phyloP scores from a whole-genome alignment of 2,113 vertebrate species.

The Cryptomyrus ogoouensis region DNA sequence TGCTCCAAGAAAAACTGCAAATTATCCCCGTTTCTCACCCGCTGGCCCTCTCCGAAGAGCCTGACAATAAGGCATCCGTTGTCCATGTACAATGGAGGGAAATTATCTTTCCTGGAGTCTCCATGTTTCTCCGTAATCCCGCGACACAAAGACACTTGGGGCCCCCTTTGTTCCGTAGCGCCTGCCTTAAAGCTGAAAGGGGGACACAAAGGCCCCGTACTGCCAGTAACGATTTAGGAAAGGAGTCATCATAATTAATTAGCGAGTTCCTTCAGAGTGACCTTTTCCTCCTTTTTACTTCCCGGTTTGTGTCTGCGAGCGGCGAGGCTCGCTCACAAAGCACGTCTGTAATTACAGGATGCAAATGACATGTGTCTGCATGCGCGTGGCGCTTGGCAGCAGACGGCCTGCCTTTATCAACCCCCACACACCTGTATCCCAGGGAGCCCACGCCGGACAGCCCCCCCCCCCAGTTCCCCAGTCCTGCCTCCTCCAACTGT shows the following conservation, averaged over 20 bases:
- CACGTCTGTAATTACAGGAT: slow-evolving; percentile 11
- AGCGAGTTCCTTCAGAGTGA: background rate
- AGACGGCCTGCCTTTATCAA: slow-evolving; percentile 2
- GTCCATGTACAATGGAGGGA: background rate
- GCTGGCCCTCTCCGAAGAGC: background rate
- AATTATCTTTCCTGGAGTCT: background rate
- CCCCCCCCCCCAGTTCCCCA: background rate
- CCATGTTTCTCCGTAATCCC: background rate
- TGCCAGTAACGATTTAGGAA: slow-evolving; percentile 1
- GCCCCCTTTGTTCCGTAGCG: background rate
- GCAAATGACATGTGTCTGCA: slow-evolving; percentile 15
- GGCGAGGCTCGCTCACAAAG: background rate
- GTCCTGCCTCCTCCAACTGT: background rate
- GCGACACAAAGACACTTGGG: background rate
- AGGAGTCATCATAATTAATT: slow-evolving; percentile 17
- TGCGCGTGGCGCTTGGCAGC: background rate
- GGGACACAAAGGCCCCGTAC: background rate
- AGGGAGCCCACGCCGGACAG: background rate
- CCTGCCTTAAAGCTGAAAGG: background rate
- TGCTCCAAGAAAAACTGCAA: background rate
- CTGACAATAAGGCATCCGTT: background rate
- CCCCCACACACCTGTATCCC: slow-evolving; percentile 13
- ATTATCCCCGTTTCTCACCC: background rate
- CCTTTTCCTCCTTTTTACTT: slow-evolving; percentile 11
- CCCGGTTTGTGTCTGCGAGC: background rate